Percentiles rank a stretch among this genome's conserved stretches.
Conservation (phyloP, 2,113 vertebrate genomes). For the Pavo muticus region DNA sequence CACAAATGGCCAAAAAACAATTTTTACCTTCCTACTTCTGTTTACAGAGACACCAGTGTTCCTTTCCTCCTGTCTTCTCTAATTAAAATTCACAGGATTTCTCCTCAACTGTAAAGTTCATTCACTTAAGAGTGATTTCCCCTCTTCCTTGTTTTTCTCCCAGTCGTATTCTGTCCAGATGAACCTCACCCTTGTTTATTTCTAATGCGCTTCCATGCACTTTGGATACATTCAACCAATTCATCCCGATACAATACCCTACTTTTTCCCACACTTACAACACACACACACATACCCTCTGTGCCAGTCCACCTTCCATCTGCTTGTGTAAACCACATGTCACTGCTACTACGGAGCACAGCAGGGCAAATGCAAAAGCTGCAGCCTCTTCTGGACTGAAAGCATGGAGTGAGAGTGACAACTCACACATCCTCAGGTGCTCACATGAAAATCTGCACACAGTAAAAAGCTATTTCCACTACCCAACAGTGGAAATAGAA, state of each 20-base stretch:
- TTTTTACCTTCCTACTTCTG: background rate
- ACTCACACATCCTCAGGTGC: background rate
- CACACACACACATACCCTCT: fast-evolving
- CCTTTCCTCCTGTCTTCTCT: background rate
- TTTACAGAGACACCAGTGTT: background rate
- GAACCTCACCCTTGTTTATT: background rate
- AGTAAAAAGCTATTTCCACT: background rate
- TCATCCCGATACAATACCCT: background rate
- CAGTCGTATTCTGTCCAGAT: background rate
- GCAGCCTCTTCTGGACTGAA: background rate
- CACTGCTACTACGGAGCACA: fast-evolving
- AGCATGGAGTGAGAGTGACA: background rate
- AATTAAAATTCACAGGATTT: background rate
- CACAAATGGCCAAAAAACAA: background rate
- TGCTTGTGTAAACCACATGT: fast-evolving
- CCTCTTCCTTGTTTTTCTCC: background rate
- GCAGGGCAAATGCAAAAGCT: background rate
- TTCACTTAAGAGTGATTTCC: background rate
- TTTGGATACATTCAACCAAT: background rate
- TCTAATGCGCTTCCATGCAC: background rate
- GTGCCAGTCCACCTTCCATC: background rate
- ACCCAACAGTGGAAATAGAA: background rate
- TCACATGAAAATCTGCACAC: background rate
- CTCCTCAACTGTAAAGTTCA: background rate
- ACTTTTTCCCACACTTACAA: background rate